Percentiles rank a stretch among this genome's conserved stretches.
Evolutionary conservation across 2,113 vertebrate species (phyloP).

Genomic region (Gallinago paraguaiae): DNA sequence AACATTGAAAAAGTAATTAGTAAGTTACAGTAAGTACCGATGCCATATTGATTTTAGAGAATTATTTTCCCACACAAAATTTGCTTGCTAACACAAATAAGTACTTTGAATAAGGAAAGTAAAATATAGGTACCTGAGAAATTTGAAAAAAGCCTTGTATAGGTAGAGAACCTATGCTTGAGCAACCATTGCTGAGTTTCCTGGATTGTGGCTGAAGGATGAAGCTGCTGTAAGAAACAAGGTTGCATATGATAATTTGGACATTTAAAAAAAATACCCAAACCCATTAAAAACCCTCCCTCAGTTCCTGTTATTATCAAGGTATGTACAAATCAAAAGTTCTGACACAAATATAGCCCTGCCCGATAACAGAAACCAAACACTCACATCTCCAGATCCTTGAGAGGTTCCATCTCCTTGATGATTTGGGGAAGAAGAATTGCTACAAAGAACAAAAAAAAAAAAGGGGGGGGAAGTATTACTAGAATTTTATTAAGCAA

Average conservation of each 20-base stretch:
- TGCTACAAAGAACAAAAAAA: slow-evolving; percentile 71
- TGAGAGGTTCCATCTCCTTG: slow-evolving; percentile 87
- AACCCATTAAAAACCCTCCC: not conserved
- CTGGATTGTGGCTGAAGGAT: slow-evolving; percentile 89
- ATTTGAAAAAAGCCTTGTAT: slow-evolving; percentile 89
- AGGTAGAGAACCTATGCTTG: slow-evolving; percentile 90
- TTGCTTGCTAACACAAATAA: not conserved
- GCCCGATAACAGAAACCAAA: not conserved
- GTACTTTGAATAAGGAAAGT: not conserved
- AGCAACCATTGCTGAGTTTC: slow-evolving; percentile 93
- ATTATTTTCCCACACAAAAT: not conserved
- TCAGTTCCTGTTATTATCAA: not conserved
- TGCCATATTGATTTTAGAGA: not conserved
- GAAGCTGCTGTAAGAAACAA: slow-evolving; percentile 82
- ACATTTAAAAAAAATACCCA: not conserved
- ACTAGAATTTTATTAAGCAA: not conserved
- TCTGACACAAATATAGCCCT: not conserved
- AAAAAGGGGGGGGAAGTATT: not conserved
- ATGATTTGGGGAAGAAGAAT: slow-evolving; percentile 95
- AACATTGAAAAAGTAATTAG: not conserved
- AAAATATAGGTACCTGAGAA: slow-evolving; percentile 87
- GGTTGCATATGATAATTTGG: not conserved
- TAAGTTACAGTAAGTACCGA: not conserved
- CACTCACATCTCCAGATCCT: slow-evolving; percentile 83
- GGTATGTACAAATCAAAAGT: not conserved